phyloP scores from a whole-genome alignment of 2,888 invertebrate genomes.

The Acanthacorydalis orientalis region DNA sequence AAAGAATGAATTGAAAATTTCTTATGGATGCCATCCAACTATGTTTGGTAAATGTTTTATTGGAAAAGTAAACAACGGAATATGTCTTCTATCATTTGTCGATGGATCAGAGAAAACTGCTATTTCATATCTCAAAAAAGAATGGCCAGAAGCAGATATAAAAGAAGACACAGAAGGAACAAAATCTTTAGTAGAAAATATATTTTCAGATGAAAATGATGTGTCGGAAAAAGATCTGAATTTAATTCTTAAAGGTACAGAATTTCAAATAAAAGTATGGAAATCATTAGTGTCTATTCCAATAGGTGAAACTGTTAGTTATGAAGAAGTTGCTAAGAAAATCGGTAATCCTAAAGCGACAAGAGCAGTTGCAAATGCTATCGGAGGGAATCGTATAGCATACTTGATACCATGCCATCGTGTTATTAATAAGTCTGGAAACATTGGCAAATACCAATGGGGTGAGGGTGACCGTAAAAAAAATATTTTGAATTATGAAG shows the following conservation, averaged over 20 bases:
- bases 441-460: not conserved
- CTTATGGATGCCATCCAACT: not conserved
- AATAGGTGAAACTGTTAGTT: conserved; percentile 13
- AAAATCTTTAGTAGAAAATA: not conserved
- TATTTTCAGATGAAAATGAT: not conserved
- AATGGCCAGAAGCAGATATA: not conserved
- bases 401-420: conserved; percentile 21
- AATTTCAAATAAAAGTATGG: conserved; percentile 21
- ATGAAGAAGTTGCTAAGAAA: conserved; percentile 15
- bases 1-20: not conserved
- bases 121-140: not conserved
- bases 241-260: conserved; percentile 15
- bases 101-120: not conserved
- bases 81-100: not conserved
- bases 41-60: not conserved
- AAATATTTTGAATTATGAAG: too few relatives aligned
- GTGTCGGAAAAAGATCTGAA: not conserved
- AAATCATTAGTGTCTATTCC: conserved; percentile 14
- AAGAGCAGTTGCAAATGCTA: conserved; percentile 17
- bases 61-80: not conserved
- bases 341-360: conserved; percentile 16
- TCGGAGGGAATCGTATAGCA: conserved; percentile 17
- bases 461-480: not conserved
- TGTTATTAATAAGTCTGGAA: conserved; percentile 9
- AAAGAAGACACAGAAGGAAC: not conserved